Base-by-base conservation (phyloP, 2,888 invertebrate genomes). In the Ligdia adustata region DNA sequence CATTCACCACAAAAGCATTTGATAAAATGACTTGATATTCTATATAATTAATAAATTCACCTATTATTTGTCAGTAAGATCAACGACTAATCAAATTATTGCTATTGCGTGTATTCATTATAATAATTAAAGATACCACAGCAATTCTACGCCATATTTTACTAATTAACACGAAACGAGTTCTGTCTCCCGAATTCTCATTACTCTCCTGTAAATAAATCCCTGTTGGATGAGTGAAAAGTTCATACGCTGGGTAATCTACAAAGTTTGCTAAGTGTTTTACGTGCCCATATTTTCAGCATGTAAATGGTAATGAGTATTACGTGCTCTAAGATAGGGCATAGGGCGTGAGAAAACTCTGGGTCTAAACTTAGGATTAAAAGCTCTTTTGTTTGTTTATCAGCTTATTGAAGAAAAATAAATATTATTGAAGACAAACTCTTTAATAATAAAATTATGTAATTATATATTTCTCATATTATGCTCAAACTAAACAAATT, bases 181-280 rank as follows among this genome's bases (percentile, higher is more conserved):
- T 43, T 35, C 37, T 31, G 16, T 27, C 33, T 38, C 39, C 27
- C 20, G 26, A 34, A 22, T 34, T 40, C 39, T 46, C 27, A 34
- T 46, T 46, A 46, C 33, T 7, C 22, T 34, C 12, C 5, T 28
- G 16, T n/a, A n/a, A n/a, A n/a, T 45, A 38, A 39, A 38, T 46
- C 39, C 34, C 34, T 4, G 9, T 18, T 20, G 24, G 16, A 34
- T 43, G 34, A 49, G 43, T 38, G 39, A 43, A 49, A 43, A 49
- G 43, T 49, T 49, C 43, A 39, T 33, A 33, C 28, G 34, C 24
- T 20, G 32, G 28, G 39, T 42, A 39, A 42, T 43, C 38, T 40
- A 32, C 42, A 27, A 46, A 52, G 46, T 52, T 52, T 42, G 42
- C 42, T 45, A 45, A 50, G 41, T 43, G 52, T 52, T 46, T 46